Evolutionary conservation across 2,888 invertebrate species (phyloP).

Genomic region (Epinotia brunnichana): DNA sequence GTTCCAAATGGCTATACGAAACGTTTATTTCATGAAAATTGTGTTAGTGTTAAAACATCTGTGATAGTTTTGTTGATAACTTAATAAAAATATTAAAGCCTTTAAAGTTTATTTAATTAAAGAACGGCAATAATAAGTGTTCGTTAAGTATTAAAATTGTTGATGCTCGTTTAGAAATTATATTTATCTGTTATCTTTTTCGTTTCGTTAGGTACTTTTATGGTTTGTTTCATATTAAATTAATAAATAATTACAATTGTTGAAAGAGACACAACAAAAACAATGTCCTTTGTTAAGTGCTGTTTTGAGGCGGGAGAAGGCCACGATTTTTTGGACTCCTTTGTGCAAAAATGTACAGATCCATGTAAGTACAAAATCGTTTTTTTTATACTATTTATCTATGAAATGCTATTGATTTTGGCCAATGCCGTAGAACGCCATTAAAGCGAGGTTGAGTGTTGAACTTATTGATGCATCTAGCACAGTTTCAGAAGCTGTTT

Average conservation of each 20-base stretch:
- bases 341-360: slow-evolving; percentile 91
- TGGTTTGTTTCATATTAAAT: neutral
- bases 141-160: slow-evolving; percentile 5
- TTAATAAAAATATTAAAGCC: slow-evolving; percentile 31
- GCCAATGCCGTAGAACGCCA: neutral
- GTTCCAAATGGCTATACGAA: slow-evolving; percentile 16
- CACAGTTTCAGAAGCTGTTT: slow-evolving; percentile 24
- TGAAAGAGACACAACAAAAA: slow-evolving; percentile 25
- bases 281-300: slow-evolving; percentile 89
- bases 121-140: slow-evolving; percentile 16
- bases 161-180: neutral
- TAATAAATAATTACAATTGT: neutral
- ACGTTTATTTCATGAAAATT: slow-evolving; percentile 39
- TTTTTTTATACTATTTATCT: slow-evolving; percentile 14
- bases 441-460: slow-evolving; percentile 10
- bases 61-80: slow-evolving; percentile 41
- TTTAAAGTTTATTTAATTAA: slow-evolving; percentile 22
- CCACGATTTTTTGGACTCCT: slow-evolving; percentile 89
- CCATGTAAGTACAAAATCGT: slow-evolving; percentile 87
- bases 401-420: slow-evolving; percentile 14
- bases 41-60: slow-evolving; percentile 36
- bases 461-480: slow-evolving; percentile 12
- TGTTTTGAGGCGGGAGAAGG: slow-evolving; percentile 91
- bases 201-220: slow-evolving; percentile 5
- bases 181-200: slow-evolving; percentile 13